phyloP scores from a whole-genome alignment of 2,888 invertebrate species.

The Tupiocoris notatus region DNA sequence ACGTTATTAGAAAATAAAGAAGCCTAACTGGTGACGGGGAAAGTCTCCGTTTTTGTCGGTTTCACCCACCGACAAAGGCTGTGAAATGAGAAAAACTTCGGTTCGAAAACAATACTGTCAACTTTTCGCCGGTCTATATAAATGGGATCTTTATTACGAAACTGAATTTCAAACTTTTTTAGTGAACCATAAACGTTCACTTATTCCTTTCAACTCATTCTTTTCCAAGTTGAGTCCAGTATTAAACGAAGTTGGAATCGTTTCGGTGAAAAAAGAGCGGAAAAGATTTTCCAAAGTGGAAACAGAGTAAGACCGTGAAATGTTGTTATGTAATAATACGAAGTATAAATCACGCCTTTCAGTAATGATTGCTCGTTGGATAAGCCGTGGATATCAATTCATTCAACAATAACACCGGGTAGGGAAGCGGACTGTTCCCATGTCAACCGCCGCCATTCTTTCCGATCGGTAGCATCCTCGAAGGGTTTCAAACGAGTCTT shows the following conservation, averaged over 20 bases:
- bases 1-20: background rate
- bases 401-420: too few relatives aligned
- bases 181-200: background rate
- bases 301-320: too few relatives aligned
- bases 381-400: too few relatives aligned
- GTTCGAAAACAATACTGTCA: background rate
- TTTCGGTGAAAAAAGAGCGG: too few relatives aligned
- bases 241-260: background rate
- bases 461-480: too few relatives aligned
- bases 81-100: conserved; percentile 25
- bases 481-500: too few relatives aligned
- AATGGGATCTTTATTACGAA: conserved; percentile 26
- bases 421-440: too few relatives aligned
- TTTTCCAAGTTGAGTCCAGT: background rate
- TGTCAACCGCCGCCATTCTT: too few relatives aligned
- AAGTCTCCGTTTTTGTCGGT: background rate
- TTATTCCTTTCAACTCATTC: background rate
- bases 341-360: too few relatives aligned
- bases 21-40: background rate
- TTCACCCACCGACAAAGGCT: background rate
- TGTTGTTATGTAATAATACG: too few relatives aligned
- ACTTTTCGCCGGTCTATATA: conserved; percentile 6
- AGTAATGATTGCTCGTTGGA: too few relatives aligned
- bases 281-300: too few relatives aligned
- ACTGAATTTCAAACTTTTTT: conserved; percentile 15